Evolutionary conservation across 2,113 vertebrate species (phyloP).

Genomic region (Cavia aperea): DNA sequence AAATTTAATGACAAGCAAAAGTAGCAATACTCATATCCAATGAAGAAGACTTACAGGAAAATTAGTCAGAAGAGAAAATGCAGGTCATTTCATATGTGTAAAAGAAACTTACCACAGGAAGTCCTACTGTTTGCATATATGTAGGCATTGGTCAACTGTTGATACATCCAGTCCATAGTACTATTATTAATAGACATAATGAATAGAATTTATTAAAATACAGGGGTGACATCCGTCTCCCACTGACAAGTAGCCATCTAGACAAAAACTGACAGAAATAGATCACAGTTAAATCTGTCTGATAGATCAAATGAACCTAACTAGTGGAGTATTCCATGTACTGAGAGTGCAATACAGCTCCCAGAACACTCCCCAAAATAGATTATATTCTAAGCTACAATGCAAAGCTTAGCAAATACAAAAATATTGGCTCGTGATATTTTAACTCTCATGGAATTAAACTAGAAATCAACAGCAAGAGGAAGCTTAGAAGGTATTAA

Average conservation of each 20-base stretch:
- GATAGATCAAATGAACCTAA: not conserved
- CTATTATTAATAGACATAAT: not conserved
- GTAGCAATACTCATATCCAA: not conserved
- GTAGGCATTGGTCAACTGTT: not conserved
- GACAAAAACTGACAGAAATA: not conserved
- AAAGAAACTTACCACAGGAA: not conserved
- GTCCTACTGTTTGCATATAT: not conserved
- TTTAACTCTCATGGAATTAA: not conserved
- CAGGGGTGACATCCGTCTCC: not conserved
- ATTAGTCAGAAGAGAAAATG: not conserved
- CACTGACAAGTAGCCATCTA: not conserved
- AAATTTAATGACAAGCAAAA: not conserved
- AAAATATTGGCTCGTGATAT: not conserved
- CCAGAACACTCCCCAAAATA: not conserved
- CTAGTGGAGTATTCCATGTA: not conserved
- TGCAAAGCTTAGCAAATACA: not conserved
- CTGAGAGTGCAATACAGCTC: not conserved
- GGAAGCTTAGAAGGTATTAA: not conserved
- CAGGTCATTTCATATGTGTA: not conserved
- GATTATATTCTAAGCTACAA: not conserved
- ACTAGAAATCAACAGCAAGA: not conserved
- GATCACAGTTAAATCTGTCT: not conserved
- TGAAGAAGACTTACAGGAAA: not conserved
- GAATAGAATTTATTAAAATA: not conserved
- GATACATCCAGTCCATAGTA: not conserved